Conservation (phyloP, 1,140 invertebrate species). For the Prorops nasuta region DNA sequence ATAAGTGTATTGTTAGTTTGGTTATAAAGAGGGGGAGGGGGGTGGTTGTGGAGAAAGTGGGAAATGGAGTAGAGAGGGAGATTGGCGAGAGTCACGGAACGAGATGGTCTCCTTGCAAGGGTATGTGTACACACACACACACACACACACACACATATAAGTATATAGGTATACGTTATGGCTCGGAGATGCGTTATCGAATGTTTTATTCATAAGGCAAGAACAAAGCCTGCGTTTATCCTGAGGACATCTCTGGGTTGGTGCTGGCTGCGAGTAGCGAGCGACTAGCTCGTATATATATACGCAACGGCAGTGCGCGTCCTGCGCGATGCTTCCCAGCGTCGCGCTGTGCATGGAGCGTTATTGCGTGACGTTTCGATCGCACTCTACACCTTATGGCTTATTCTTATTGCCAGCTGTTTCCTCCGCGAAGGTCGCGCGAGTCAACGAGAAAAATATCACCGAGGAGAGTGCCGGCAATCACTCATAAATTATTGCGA, state of each 20-base stretch:
- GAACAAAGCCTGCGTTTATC: constrained; percentile 55
- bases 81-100: constrained; percentile 5
- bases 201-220: constrained; percentile 56
- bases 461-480: too few relatives aligned
- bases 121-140: constrained; percentile 21
- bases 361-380: too few relatives aligned
- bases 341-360: constrained; percentile 23
- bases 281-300: constrained; percentile 15
- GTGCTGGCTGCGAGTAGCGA: constrained; percentile 15
- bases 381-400: too few relatives aligned
- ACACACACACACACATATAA: too few relatives aligned
- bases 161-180: constrained; percentile 28
- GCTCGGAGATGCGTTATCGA: constrained; percentile 53
- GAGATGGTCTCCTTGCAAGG: background rate
- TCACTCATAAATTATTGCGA: too few relatives aligned
- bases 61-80: background rate
- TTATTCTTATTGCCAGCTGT: too few relatives aligned
- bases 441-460: too few relatives aligned
- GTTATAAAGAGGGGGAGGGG: too few relatives aligned
- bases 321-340: constrained; percentile 30
- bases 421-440: too few relatives aligned
- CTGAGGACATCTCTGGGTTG: constrained; percentile 51
- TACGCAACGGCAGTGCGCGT: constrained; percentile 30
- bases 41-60: too few relatives aligned
- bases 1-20: too few relatives aligned